phyloP scores from a whole-genome alignment of 1,140 invertebrate genomes.

The Choristoneura fumiferana region DNA sequence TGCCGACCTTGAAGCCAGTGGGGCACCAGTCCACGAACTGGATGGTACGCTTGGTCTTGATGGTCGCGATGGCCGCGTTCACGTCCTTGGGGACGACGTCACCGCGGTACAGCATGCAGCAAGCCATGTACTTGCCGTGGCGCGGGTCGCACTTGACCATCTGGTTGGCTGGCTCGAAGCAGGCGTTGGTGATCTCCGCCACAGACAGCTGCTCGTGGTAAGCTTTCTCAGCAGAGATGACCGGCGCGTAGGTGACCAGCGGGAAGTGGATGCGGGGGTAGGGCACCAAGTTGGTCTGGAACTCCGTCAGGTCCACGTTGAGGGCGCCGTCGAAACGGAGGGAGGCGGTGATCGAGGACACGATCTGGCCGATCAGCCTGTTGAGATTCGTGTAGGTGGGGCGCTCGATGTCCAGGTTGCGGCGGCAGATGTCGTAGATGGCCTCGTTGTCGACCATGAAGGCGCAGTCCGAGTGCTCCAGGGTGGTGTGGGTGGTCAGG shows the following conservation, averaged over 20 bases:
- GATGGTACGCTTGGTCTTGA: constrained; percentile 91
- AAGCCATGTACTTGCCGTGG: constrained; percentile 95
- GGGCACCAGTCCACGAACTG: constrained; percentile 96
- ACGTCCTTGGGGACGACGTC: constrained; percentile 90
- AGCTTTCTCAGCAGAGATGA: constrained; percentile 92
- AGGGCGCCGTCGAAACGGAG: constrained; percentile 93
- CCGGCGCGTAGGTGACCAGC: constrained; percentile 90
- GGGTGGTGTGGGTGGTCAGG: constrained; percentile 89
- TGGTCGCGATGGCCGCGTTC: constrained; percentile 90
- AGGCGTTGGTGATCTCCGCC: constrained; percentile 94
- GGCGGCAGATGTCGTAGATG: constrained; percentile 94
- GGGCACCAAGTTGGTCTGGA: constrained; percentile 93
- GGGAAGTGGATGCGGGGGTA: constrained; percentile 92
- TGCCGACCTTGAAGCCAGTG: constrained; percentile 91
- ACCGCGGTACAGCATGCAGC: constrained; percentile 89
- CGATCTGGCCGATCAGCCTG: constrained; percentile 90
- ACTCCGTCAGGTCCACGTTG: constrained; percentile 94
- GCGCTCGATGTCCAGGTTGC: constrained; percentile 92
- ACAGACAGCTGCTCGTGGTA: constrained; percentile 90
- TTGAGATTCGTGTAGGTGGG: constrained; percentile 91
- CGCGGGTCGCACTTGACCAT: constrained; percentile 96
- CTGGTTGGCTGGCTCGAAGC: constrained; percentile 93
- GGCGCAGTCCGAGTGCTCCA: constrained; percentile 92
- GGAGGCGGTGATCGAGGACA: constrained; percentile 93
- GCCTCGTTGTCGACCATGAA: constrained; percentile 93